Conservation (phyloP, 2,113 vertebrate species). For the Brienomyrus longianalis region DNA sequence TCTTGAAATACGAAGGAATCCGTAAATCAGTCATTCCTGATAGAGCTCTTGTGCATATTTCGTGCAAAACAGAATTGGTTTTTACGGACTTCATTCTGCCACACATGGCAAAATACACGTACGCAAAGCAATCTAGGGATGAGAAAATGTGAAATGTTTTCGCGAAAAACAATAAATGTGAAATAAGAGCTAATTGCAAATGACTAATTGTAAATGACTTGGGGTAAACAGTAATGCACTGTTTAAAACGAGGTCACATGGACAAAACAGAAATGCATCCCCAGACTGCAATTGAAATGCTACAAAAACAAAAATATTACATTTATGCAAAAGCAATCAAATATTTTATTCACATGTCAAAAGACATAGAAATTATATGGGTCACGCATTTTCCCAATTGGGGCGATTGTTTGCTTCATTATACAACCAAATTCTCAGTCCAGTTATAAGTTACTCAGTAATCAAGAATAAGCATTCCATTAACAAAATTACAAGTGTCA, state of each 20-base stretch:
- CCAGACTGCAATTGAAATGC: neutral
- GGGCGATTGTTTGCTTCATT: neutral
- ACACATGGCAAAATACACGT: neutral
- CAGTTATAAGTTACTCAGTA: neutral
- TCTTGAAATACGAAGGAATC: neutral
- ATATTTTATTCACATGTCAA: neutral
- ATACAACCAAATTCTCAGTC: neutral
- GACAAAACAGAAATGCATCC: neutral
- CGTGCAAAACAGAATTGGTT: neutral
- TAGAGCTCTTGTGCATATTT: neutral
- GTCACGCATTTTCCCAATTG: neutral
- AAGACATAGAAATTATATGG: neutral
- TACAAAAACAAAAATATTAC: neutral
- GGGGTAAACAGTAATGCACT: neutral
- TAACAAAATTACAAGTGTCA: neutral
- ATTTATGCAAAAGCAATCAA: conserved; percentile 3
- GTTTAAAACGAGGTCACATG: neutral
- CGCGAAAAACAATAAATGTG: neutral
- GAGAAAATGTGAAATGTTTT: neutral
- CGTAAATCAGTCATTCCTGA: neutral
- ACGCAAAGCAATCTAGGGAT: neutral
- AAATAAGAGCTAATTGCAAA: neutral
- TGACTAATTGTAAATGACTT: neutral
- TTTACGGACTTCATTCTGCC: neutral
- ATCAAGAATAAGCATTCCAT: neutral